Evolutionary conservation across 2,797 vertebrate species (phyloP).

Genomic region (Botia kubotai): DNA sequence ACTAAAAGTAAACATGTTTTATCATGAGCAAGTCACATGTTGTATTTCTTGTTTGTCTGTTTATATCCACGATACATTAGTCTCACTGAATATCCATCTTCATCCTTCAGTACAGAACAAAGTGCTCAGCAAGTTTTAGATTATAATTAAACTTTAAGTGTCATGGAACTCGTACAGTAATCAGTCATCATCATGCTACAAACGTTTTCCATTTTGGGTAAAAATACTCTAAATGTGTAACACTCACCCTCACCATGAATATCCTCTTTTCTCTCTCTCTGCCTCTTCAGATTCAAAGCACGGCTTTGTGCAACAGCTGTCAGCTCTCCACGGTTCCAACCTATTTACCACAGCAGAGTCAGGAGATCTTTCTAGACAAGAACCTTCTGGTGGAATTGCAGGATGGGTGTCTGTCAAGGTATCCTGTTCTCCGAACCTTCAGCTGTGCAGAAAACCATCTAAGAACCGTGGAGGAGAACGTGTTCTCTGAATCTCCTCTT

Average conservation of each 20-base stretch:
- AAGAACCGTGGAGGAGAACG: constrained; percentile 67
- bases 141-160: no score
- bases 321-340: constrained; percentile 77
- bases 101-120: no score
- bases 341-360: constrained; percentile 68
- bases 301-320: constrained; percentile 76
- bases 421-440: constrained; percentile 78
- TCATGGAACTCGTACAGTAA: no score
- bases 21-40: no score
- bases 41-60: no score
- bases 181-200: neutral
- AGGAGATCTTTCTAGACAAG: constrained; percentile 84
- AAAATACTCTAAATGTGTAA: neutral
- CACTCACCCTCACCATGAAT: neutral
- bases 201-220: neutral
- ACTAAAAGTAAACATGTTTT: no score
- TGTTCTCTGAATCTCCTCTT: constrained; percentile 76
- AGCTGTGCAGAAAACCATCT: constrained; percentile 82
- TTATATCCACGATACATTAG: no score
- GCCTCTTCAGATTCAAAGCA: constrained; percentile 77
- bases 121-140: no score
- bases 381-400: constrained; percentile 83
- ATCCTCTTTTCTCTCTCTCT: constrained; percentile 39
- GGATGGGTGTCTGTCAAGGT: constrained; percentile 76
- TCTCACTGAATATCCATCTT: no score